Evolutionary conservation across 1,140 invertebrate genomes (phyloP).

Genomic region (Hydropsyche tenuis): DNA sequence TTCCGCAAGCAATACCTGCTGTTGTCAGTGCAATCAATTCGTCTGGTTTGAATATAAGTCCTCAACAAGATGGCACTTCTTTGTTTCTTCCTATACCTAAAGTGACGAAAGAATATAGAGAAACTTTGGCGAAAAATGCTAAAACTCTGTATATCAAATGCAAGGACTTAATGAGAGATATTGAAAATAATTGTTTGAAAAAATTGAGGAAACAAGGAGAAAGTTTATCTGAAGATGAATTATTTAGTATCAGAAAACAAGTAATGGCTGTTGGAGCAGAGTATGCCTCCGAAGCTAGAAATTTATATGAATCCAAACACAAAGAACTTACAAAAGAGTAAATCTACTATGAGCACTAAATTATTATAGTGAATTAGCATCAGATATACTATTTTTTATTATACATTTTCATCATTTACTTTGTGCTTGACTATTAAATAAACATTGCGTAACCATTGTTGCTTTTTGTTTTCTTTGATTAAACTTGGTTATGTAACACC

Average conservation of each 20-base stretch:
- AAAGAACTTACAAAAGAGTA: slow-evolving; percentile 68
- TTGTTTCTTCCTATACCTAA: slow-evolving; percentile 88
- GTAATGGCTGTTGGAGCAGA: slow-evolving; percentile 70
- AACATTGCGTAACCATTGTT: too few species aligned
- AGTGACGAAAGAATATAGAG: slow-evolving; percentile 90
- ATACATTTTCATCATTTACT: too few species aligned
- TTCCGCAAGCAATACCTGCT: slow-evolving; percentile 83
- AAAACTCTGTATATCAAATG: slow-evolving; percentile 83
- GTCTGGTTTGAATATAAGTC: slow-evolving; percentile 91
- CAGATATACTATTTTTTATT: too few species aligned
- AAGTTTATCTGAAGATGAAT: slow-evolving; percentile 71
- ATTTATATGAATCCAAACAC: slow-evolving; percentile 71
- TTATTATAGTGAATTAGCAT: too few species aligned
- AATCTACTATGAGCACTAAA: neutral
- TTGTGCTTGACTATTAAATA: too few species aligned
- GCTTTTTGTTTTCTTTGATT: too few species aligned
- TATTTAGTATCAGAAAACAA: slow-evolving; percentile 71
- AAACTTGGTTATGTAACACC: too few species aligned
- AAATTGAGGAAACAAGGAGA: slow-evolving; percentile 66
- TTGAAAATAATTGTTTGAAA: slow-evolving; percentile 78
- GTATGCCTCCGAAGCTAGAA: slow-evolving; percentile 72
- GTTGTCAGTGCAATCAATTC: slow-evolving; percentile 76
- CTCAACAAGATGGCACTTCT: slow-evolving; percentile 92
- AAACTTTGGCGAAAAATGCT: slow-evolving; percentile 85
- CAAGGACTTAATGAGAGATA: slow-evolving; percentile 77